phyloP scores from a whole-genome alignment of 2,797 vertebrate species.

The Phalloptychus januarius region DNA sequence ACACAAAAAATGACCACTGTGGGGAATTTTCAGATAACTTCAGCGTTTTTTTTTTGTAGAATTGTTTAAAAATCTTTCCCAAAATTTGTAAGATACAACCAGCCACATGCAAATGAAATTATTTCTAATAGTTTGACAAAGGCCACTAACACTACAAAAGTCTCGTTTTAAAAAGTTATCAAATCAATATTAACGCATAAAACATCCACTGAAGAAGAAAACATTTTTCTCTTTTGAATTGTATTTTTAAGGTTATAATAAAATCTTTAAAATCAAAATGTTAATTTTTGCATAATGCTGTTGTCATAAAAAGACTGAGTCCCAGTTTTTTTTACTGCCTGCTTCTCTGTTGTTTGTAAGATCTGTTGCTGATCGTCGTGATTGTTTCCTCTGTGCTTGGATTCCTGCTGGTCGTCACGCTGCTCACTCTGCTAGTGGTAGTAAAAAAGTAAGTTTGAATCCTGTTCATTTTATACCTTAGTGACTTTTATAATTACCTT shows the following conservation, averaged over 20 bases:
- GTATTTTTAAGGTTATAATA: not conserved
- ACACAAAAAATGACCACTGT: not conserved
- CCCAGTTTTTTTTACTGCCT: not conserved
- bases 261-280: not conserved
- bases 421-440: slow-evolving; percentile 47
- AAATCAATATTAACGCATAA: not conserved
- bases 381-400: slow-evolving; percentile 60
- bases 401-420: slow-evolving; percentile 54
- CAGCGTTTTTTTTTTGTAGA: not conserved
- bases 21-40: not conserved
- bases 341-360: slow-evolving; percentile 42
- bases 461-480: not conserved
- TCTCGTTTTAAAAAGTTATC: not conserved
- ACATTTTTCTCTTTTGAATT: not conserved
- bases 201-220: not conserved
- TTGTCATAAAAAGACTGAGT: too few species aligned
- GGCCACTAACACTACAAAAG: not conserved
- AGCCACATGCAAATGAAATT: too few species aligned
- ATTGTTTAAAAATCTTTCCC: too few species aligned
- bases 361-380: slow-evolving; percentile 47
- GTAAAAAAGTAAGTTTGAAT: slow-evolving; percentile 49
- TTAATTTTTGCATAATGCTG: not conserved
- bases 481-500: not conserved
- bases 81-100: too few species aligned
- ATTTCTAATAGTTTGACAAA: not conserved